Percentiles rank a stretch among this genome's conserved stretches.
Conservation (phyloP, 2,888 invertebrate species). For the Drosophila lacicola region DNA sequence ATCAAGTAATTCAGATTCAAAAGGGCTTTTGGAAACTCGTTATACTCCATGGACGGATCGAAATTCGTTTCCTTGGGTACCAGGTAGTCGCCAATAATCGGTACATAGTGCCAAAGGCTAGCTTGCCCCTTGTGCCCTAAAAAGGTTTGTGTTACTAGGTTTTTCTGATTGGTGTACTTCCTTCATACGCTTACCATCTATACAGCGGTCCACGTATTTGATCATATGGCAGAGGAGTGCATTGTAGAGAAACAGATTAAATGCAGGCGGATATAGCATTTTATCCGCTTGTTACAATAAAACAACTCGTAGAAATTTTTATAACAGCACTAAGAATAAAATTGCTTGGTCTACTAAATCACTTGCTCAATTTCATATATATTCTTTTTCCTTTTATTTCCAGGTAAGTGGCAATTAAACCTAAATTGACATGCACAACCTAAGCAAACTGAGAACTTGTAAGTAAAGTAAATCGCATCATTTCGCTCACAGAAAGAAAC, state of each 20-base stretch:
- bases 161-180: too few relatives aligned
- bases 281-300: not conserved
- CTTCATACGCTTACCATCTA: slow-evolving; percentile 11
- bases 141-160: not conserved
- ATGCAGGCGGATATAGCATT: not conserved
- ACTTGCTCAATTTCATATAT: not conserved
- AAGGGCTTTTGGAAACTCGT: not conserved
- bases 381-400: slow-evolving; percentile 25
- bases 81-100: not conserved
- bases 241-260: slow-evolving; percentile 33
- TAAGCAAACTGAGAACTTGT: slow-evolving; percentile 14
- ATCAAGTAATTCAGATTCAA: not conserved
- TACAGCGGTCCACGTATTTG: not conserved
- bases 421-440: not conserved
- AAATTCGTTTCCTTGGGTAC: fast-evolving
- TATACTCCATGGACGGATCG: not conserved
- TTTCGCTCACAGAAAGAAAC: slow-evolving; percentile 24
- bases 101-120: slow-evolving; percentile 6
- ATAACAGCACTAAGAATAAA: not conserved
- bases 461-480: slow-evolving; percentile 48
- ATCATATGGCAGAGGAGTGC: not conserved
- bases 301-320: not conserved
- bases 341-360: not conserved
- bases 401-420: slow-evolving; percentile 61
- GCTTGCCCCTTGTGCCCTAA: not conserved